A percentile compares a stretch with the other conserved stretches of the same genome.
Conservation (phyloP, 2,888 invertebrate species). For the Caenorhabditis becei region DNA sequence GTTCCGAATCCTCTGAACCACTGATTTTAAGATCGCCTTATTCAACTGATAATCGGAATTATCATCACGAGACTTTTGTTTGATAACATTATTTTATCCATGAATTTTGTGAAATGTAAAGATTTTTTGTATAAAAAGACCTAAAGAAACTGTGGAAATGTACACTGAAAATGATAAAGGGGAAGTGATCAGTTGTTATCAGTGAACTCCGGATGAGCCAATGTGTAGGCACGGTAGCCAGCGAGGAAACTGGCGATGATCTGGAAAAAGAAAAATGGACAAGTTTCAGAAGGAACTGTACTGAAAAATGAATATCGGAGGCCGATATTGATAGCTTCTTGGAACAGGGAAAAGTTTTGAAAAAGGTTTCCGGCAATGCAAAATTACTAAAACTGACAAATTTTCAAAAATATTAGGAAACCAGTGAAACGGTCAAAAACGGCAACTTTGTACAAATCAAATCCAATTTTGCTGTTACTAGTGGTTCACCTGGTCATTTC, state of each 20-base stretch:
- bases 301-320: too few relatives aligned
- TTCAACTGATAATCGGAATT: conserved; percentile 53
- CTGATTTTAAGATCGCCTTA: conserved; percentile 50
- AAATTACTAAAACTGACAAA: too few relatives aligned
- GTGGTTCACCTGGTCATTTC: too few relatives aligned
- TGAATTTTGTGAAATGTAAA: not conserved
- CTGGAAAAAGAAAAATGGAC: too few relatives aligned
- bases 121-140: conserved; percentile 5
- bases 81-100: conserved; percentile 2
- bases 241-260: conserved; percentile 68
- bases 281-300: too few relatives aligned
- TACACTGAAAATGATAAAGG: not conserved
- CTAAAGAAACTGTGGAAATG: not conserved
- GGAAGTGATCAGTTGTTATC: conserved; percentile 31
- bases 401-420: too few relatives aligned
- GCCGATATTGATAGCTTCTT: too few relatives aligned
- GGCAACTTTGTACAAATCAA: too few relatives aligned
- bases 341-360: too few relatives aligned
- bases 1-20: conserved; percentile 40
- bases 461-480: too few relatives aligned
- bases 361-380: too few relatives aligned
- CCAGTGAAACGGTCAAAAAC: too few relatives aligned
- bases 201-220: conserved; percentile 56
- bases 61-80: conserved; percentile 58
- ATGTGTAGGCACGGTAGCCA: conserved; percentile 66